Percentiles rank a stretch among this genome's conserved stretches.
These are phyloP conservation scores for Pimephales promelas DNA, from an alignment of 2,113 vertebrate genomes.

Conservation along the genomic window DNA sequence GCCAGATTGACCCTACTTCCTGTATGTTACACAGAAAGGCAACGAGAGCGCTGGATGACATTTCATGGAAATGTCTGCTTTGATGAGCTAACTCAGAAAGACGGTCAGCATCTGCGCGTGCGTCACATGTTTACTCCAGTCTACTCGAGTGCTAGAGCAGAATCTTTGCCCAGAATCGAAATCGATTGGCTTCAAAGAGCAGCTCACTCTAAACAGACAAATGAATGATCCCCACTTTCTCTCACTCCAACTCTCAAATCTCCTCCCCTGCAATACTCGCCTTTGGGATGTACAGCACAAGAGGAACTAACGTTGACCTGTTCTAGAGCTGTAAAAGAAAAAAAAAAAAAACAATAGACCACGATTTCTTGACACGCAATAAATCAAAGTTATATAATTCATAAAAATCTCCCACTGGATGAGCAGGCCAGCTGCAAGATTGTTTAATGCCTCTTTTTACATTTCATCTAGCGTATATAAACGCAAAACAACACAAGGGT, in stretches of 20 bases:
- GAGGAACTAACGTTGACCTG: conserved; percentile 35
- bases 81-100: conserved; percentile 49
- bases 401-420: conserved; percentile 43
- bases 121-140: conserved; percentile 19
- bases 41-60: conserved; percentile 37
- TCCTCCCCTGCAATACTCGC: conserved; percentile 17
- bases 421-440: conserved; percentile 42
- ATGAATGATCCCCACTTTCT: conserved; percentile 42
- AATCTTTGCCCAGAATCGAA: conserved; percentile 23
- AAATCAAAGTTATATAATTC: conserved; percentile 56
- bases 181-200: conserved; percentile 50
- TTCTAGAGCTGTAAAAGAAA: neutral
- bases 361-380: conserved; percentile 38
- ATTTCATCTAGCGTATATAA: conserved; percentile 52
- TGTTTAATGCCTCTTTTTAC: conserved; percentile 54
- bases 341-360: conserved; percentile 32
- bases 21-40: conserved; percentile 34
- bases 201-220: conserved; percentile 52
- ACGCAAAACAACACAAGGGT: conserved; percentile 40
- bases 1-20: conserved; percentile 41
- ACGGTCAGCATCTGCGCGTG: conserved; percentile 28
- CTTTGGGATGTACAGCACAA: neutral
- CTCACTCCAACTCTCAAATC: conserved; percentile 13
- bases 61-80: conserved; percentile 42
- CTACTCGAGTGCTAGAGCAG: conserved; percentile 15